These are phyloP conservation scores for Sinohyriopsis cumingii DNA, from an alignment of 2,888 invertebrate species.

Conservation along the genomic window DNA sequence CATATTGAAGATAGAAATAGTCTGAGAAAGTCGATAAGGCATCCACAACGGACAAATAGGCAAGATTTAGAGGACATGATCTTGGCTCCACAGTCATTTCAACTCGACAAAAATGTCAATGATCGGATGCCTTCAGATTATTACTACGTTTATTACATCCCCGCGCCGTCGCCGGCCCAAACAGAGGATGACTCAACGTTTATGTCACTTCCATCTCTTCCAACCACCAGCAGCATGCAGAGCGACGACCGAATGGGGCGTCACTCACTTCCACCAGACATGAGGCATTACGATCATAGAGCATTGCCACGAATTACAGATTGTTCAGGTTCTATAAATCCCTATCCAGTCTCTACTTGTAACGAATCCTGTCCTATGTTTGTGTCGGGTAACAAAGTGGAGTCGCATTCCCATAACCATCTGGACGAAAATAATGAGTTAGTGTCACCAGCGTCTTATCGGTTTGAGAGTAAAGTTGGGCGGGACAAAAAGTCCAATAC, in stretches of 20 bases:
- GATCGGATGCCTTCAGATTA: conserved; percentile 46
- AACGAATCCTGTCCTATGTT: conserved; percentile 34
- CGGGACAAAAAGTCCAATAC: conserved; percentile 3
- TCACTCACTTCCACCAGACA: conserved; percentile 3
- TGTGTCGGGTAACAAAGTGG: conserved; percentile 30
- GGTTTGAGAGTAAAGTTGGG: background rate
- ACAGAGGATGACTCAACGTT: conserved; percentile 17
- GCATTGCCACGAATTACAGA: conserved; percentile 5
- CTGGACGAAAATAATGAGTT: conserved; percentile 9
- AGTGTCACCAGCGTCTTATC: background rate
- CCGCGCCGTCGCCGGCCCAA: conserved; percentile 32
- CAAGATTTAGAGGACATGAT: conserved; percentile 36
- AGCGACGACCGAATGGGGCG: conserved; percentile 11
- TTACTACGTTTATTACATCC: conserved; percentile 53
- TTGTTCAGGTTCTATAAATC: background rate
- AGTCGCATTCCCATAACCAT: conserved; percentile 12
- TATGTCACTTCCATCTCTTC: conserved; percentile 12
- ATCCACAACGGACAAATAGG: conserved; percentile 21
- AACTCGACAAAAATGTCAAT: conserved; percentile 36
- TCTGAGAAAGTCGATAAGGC: conserved; percentile 28
- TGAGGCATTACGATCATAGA: conserved; percentile 1
- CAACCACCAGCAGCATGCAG: conserved; percentile 5
- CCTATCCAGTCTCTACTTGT: conserved; percentile 23
- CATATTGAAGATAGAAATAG: conserved; percentile 22
- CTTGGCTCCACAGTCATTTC: conserved; percentile 36